These are phyloP conservation scores for Pyrochroa serraticornis DNA, from an alignment of 2,888 invertebrate species.

Conservation along the genomic window DNA sequence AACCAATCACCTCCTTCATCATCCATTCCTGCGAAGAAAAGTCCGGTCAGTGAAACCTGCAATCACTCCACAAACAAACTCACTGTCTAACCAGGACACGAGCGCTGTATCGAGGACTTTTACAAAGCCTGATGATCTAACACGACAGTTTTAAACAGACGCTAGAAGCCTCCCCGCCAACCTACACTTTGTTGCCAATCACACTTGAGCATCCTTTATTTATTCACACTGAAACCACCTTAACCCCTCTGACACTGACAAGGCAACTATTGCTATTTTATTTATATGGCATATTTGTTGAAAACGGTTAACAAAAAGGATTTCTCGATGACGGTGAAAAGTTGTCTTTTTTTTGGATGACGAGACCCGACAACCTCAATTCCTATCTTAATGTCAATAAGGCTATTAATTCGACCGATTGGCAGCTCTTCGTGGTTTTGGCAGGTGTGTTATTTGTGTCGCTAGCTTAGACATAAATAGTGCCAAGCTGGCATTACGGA, in stretches of 20 bases:
- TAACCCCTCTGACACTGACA: slow-evolving; percentile 36
- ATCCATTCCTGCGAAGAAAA: slow-evolving; percentile 22
- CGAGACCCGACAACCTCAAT: slow-evolving; percentile 30
- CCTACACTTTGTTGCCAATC: slow-evolving; percentile 50
- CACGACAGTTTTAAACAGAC: slow-evolving; percentile 53
- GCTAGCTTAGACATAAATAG: slow-evolving; percentile 47
- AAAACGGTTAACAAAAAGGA: background rate
- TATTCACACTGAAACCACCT: slow-evolving; percentile 35
- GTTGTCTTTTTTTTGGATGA: background rate
- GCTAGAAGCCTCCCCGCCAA: slow-evolving; percentile 46
- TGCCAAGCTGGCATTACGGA: slow-evolving; percentile 21
- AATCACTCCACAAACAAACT: background rate
- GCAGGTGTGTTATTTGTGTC: slow-evolving; percentile 49
- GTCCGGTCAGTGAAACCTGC: background rate
- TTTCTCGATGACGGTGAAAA: background rate
- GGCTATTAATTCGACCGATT: slow-evolving; percentile 44
- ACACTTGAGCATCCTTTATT: slow-evolving; percentile 39
- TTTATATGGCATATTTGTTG: slow-evolving; percentile 22
- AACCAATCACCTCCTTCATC: slow-evolving; percentile 39
- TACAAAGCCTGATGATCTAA: slow-evolving; percentile 42
- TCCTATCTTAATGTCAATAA: slow-evolving; percentile 48
- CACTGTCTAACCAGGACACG: background rate
- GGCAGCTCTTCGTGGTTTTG: slow-evolving; percentile 40
- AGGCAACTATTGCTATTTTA: slow-evolving; percentile 15
- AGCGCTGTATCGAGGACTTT: slow-evolving; percentile 3